Base-by-base conservation (phyloP, 1,140 invertebrate species). In the Hylaeus anthracinus region DNA sequence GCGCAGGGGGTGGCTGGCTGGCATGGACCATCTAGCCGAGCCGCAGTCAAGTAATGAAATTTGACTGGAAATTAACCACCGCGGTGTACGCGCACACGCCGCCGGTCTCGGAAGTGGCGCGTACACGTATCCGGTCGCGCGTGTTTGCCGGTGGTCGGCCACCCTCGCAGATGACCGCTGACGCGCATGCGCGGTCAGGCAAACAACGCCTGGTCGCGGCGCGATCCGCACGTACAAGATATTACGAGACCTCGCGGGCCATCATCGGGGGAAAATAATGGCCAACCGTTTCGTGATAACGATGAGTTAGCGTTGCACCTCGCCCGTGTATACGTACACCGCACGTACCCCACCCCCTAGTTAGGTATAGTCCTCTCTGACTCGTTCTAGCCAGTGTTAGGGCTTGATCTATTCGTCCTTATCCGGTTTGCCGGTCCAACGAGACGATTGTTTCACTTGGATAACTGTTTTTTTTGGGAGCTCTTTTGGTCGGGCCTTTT, bases 41-140 rank as follows among this genome's bases (percentile, higher is more conserved):
- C 84, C 80, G 81, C 90, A 90, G 90, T 91, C 89, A 86, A 92
- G 91, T 92, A 92, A 93, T 93, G 92, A 92, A 93, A 93, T 93
- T 92, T 92, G 91, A 92, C 91, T 92, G 91, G 84, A 91, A 93
- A 92, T 92, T 92, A 92, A 93, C 90, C 90, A 91, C 88, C 85
- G 85, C 84, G 86, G 79, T 88, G 80, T 81, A 81, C 78, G 81
- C 81, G 83, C 82, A 75, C 76, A 60, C 83, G 58, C 78, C 72
- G 77, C 45, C 73, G 61, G 80, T 76, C 75, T 71, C 70, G 74
- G 76, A 78, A 78, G 67, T 73, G 70, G 37, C 61, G 73, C 86
- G 78, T 82, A 72, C 75, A 65, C 81, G 76, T 81, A 84, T 79
- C 64, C 81, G 69, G 65, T 67, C 56, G 41, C 77, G 58, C 69